phyloP scores from a whole-genome alignment of 1,140 invertebrate species.

The Ectropis grisescens region DNA sequence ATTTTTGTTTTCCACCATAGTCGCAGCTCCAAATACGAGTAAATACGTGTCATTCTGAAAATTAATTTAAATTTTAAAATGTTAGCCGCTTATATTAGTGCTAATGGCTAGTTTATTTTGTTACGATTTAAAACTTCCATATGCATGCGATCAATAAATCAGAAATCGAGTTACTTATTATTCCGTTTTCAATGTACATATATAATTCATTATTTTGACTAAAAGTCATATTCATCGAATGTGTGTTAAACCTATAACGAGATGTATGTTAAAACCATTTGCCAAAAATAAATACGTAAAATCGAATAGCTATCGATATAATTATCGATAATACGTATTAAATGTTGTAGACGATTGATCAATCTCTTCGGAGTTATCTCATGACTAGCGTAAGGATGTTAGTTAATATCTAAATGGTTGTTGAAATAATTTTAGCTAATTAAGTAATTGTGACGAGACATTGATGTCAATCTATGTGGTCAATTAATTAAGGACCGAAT shows the following conservation, averaged over 20 bases:
- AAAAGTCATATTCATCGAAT: constrained; percentile 33
- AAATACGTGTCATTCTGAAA: neutral
- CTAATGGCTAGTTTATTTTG: neutral
- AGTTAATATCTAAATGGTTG: constrained; percentile 60
- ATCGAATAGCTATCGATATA: constrained; percentile 18
- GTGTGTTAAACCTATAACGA: constrained; percentile 29
- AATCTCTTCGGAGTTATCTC: constrained; percentile 43
- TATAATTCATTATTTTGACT: too few relatives aligned
- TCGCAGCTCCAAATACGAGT: neutral
- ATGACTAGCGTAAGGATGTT: constrained; percentile 43
- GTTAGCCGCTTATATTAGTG: neutral
- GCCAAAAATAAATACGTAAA: constrained; percentile 39
- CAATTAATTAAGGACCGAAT: constrained; percentile 54
- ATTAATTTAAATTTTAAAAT: neutral
- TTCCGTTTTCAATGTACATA: neutral
- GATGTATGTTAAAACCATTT: constrained; percentile 23
- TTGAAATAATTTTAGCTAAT: constrained; percentile 48
- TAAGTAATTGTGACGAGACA: constrained; percentile 28
- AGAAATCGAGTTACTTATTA: neutral
- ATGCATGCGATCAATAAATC: neutral
- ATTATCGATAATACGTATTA: constrained; percentile 18
- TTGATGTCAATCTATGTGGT: constrained; percentile 52
- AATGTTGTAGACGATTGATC: constrained; percentile 27
- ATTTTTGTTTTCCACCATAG: neutral
- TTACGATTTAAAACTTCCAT: neutral